Evolutionary conservation across 2,888 invertebrate genomes (phyloP), one percentile per base, ranked within the genome.

Genomic region (Leptarthrus brevirostris): DNA sequence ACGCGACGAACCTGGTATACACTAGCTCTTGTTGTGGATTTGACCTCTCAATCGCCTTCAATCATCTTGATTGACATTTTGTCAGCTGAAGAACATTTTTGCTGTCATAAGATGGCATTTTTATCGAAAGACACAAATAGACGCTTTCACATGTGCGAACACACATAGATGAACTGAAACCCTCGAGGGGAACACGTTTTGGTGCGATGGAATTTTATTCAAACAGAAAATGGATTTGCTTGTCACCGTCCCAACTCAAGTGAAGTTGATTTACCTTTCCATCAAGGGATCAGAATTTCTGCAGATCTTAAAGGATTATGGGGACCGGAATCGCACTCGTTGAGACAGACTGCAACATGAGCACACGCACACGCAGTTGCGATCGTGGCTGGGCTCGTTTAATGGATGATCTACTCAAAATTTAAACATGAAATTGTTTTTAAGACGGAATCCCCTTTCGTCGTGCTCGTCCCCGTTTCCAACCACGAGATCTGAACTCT

Each of bases 1-100:
- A 53, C 3, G 10, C 24, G 20, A 20, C 24, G 22, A 22, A 53
- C 24, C 3, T 16, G 49, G 26, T 10, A 3, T 18, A 8, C 30
- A 30, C 16, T 30, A 10, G 0, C 8, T 40, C 40, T 52, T 47
- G 8, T 30, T 36, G 70, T 54, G 40, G 54, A 24, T 54, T 71
- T 54, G 54, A 54, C 54, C 54, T 71, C 74, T 76, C 76, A 76
- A 74, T 76, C 76, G 74, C 73, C 70, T 76, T 76, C 76, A 76
- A 76, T 76, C 76, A 76, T 74, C 24, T 73, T 76, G 76, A 76
- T 76, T 76, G 76, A 76, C 76, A 76, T 56, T 10, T 70, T 74
- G 76, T 76, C 76, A 69, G 72, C 69, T 70, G 73, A 76, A 76
- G 74, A 76, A 66, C 69, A 76, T 74, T 74, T 74, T 74, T 64